Percentiles rank a stretch among this genome's conserved stretches.
Conservation (phyloP, 2,113 vertebrate genomes). For the Turdus rufiventris region DNA sequence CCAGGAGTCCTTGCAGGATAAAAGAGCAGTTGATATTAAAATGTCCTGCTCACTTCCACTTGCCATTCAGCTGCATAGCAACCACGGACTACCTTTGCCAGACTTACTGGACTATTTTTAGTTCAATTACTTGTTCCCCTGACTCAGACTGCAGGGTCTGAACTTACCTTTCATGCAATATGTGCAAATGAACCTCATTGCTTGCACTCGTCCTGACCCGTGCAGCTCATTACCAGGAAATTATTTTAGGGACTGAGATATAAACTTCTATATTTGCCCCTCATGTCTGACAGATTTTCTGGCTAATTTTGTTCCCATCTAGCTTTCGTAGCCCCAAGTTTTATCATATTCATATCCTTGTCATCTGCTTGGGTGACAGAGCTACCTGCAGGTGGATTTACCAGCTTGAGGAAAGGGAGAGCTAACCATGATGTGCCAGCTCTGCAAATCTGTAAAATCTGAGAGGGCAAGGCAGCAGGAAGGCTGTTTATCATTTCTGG, state of each 20-base stretch:
- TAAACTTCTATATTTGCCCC: not conserved
- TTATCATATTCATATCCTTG: not conserved
- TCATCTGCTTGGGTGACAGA: not conserved
- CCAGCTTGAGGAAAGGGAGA: not conserved
- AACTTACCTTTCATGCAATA: slow-evolving; percentile 4
- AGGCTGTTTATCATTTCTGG: not conserved
- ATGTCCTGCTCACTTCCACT: not conserved
- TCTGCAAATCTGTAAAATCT: not conserved
- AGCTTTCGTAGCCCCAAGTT: not conserved
- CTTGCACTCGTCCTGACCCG: not conserved
- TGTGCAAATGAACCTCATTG: not conserved
- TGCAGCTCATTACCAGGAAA: not conserved
- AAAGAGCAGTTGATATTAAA: slow-evolving; percentile 4
- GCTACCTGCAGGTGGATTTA: slow-evolving; percentile 13
- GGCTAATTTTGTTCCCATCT: not conserved
- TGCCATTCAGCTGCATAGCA: slow-evolving; percentile 45
- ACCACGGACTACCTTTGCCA: slow-evolving; percentile 5
- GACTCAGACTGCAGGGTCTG: slow-evolving; percentile 28
- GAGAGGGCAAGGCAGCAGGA: not conserved
- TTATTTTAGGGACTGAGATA: not conserved
- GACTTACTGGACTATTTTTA: slow-evolving; percentile 41
- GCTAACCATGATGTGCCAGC: not conserved
- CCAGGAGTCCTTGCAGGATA: not conserved
- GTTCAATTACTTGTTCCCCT: slow-evolving; percentile 31
- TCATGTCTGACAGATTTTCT: not conserved